phyloP scores from a whole-genome alignment of 2,888 invertebrate genomes.

The Micropterix aruncella region DNA sequence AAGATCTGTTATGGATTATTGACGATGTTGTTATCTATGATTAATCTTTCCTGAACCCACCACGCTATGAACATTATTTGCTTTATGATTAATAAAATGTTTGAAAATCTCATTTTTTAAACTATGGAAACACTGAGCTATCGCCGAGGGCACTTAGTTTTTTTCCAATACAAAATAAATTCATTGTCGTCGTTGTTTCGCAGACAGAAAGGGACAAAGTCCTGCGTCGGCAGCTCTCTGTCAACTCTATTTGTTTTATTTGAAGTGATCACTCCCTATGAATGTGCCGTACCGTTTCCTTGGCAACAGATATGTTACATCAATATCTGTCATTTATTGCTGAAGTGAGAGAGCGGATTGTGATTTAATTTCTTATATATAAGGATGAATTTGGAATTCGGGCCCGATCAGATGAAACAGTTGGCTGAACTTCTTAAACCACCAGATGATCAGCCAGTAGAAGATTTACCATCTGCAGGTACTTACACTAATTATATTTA shows the following conservation, averaged over 20 bases:
- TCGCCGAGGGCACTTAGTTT: no score
- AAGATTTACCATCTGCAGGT: conserved; percentile 24
- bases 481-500: no score
- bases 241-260: no score
- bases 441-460: conserved; percentile 30
- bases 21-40: background rate
- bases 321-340: no score
- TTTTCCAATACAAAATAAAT: no score
- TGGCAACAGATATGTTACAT: background rate
- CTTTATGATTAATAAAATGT: conserved; percentile 39
- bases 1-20: background rate
- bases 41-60: conserved; percentile 10
- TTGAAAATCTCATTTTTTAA: conserved; percentile 30
- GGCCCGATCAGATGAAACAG: conserved; percentile 21
- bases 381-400: conserved; percentile 16
- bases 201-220: no score
- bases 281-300: background rate
- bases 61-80: conserved; percentile 40
- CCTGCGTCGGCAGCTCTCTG: no score
- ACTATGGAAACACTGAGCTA: no score
- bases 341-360: background rate
- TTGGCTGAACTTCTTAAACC: conserved; percentile 23
- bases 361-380: background rate
- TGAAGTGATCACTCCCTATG: no score
- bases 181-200: no score